Evolutionary conservation across 2,888 invertebrate genomes (phyloP).

Genomic region (Drosophila macrospina): DNA sequence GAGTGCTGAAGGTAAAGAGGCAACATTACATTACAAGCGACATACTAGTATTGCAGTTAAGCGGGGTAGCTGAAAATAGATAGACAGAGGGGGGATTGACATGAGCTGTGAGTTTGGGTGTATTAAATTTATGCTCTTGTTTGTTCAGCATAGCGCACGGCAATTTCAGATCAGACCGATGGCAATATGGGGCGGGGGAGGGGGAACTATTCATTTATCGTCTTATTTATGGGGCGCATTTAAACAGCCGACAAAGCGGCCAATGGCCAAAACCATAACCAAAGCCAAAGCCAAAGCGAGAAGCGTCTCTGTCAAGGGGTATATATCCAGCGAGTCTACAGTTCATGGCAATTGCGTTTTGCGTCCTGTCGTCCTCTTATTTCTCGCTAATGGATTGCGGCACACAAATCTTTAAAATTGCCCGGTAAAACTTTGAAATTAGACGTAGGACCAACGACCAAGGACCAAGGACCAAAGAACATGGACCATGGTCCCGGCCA

Average conservation of each 20-base stretch:
- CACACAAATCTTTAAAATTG: slow-evolving; percentile 79
- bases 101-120: background rate
- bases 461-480: slow-evolving; percentile 10
- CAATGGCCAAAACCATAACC: slow-evolving; percentile 47
- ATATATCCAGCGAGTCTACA: slow-evolving; percentile 27
- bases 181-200: too few relatives aligned
- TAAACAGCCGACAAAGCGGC: slow-evolving; percentile 61
- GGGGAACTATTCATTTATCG: slow-evolving; percentile 72
- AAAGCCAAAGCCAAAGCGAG: slow-evolving; percentile 16
- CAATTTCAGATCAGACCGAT: slow-evolving; percentile 20
- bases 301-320: slow-evolving; percentile 41
- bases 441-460: slow-evolving; percentile 42
- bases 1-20: slow-evolving; percentile 1
- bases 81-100: slow-evolving; percentile 5
- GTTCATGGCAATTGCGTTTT: slow-evolving; percentile 58
- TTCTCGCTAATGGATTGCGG: slow-evolving; percentile 75
- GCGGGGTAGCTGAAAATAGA: background rate
- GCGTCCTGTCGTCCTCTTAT: slow-evolving; percentile 30
- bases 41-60: slow-evolving; percentile 49
- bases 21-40: slow-evolving; percentile 64
- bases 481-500: slow-evolving; percentile 19
- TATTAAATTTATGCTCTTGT: slow-evolving; percentile 74
- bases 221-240: slow-evolving; percentile 74
- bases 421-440: slow-evolving; percentile 76
- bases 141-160: slow-evolving; percentile 58